Base-by-base conservation (phyloP, 2,113 vertebrate genomes). In the Brachyistius frenatus region DNA sequence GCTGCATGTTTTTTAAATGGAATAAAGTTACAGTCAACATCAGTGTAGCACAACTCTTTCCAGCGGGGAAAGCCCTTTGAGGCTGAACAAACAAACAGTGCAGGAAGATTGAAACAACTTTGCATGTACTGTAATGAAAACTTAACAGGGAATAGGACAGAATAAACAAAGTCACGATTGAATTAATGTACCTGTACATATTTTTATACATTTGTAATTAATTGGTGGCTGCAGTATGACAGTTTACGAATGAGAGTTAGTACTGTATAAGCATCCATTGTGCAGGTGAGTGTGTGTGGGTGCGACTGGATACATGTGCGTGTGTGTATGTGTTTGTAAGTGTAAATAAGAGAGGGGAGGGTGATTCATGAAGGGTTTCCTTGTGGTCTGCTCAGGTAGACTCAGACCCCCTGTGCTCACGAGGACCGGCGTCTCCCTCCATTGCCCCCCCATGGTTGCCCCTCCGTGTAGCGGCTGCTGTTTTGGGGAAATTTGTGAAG, bases 311-410 rank as follows among this genome's bases (percentile, higher is more conserved):
- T 37, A 53, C 55, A 32, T 66, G 53, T 44, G 50, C 55, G 30
- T 66, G 53, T 44, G 50, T 70, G 71, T 73, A 31, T 80, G 85
- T 84, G 78, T 90, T 84, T 86, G 23, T 77, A 73, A 61, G 69
- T 68, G 82, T 80, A 84, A 87, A 87, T 84, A 90, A 76, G 81
- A 81, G 62, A 50, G 46, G 60, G 62, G 52, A 60, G 72, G 44
- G 57, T 39, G 39, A 31, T 73, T 80, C 73, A 89, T 92, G 84
- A 94, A 92, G 89, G 88, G 66, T 77, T 78, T 88, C 86, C 88
- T 93, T 94, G 88, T 93, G 86, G 89, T 92, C 73, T 86, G 74
- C 63, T 83, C 74, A 83, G 81, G 76, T 78, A 86, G 80, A 83
- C 81, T 83, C 86, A 37, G 81, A 81, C 90, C 91, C 90, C 87